Base-by-base conservation (phyloP, 2,888 invertebrate genomes). In the Drosophila prolongata region DNA sequence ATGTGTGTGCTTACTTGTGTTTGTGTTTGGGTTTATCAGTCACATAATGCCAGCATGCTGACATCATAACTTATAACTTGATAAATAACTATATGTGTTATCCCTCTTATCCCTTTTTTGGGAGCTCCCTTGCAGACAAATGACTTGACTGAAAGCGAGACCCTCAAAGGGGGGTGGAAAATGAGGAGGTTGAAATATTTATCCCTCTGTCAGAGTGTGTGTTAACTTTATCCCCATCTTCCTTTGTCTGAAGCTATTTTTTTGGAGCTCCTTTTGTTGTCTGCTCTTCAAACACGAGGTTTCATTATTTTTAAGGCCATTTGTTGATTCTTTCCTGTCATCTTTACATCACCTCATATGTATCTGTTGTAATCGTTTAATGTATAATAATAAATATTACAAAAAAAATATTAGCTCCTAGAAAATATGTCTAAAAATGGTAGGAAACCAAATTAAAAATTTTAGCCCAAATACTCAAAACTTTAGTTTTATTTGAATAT, bases 11-110 rank as follows among this genome's bases (percentile, higher is more conserved):
- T 47, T 13, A 43, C 34, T 13, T 61, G 43, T 34, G 49, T 54
- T 42, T 68, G 68, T 64, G 52, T 72, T 50, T 49, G 64, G 69
- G 70, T 78, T 86, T 86, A 89, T 86, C 85, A 89, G 85, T 88
- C 88, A 78, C 85, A 85, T 82, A 89, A 87, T 82, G 89, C 86
- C 78, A 52, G 67, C 80, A 76, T 74, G 87, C 85, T 86, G 85
- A 86, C 89, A 86, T 88, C 85, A 86, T 86, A 89, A 86, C 85
- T 89, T 86, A 89, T 86, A 86, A 73, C 88, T 86, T 86, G 89
- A 86, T 86, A 87, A 86, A 86, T 86, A 86, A 89, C 88, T 82
- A 76, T 76, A 74, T 67, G 68, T 79, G 56, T 62, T 49, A 46
- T 71, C 49, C 55, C 27, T 65, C 52, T 74, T 74, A 56, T 56